Conservation (phyloP, 2,888 invertebrate genomes). For the Callyntrura sp. region DNA sequence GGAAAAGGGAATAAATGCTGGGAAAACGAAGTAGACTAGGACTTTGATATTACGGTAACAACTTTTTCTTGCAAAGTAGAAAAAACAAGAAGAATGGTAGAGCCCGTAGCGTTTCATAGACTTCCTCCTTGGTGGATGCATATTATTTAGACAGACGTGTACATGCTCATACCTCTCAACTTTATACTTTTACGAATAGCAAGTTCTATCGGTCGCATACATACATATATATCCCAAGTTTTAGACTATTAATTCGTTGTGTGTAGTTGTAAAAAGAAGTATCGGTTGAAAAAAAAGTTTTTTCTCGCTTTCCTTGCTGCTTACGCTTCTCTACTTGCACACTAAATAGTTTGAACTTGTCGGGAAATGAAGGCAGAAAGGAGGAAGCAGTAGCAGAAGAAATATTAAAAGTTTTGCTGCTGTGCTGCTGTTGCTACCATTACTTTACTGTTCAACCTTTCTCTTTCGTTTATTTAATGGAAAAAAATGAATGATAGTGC, state of each 20-base stretch:
- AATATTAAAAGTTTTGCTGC: slow-evolving; percentile 59
- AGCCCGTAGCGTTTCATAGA: slow-evolving; percentile 1
- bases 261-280: background rate
- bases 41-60: slow-evolving; percentile 17
- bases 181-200: no score
- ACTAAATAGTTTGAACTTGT: slow-evolving; percentile 59
- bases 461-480: background rate
- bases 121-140: slow-evolving; percentile 4
- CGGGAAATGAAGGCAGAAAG: slow-evolving; percentile 6
- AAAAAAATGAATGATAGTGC: slow-evolving; percentile 37
- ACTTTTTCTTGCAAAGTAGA: slow-evolving; percentile 7
- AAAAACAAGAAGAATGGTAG: background rate
- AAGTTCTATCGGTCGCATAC: no score
- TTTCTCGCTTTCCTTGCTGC: slow-evolving; percentile 5
- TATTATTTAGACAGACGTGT: background rate
- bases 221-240: background rate
- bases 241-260: slow-evolving; percentile 1
- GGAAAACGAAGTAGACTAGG: background rate
- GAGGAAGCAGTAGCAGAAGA: slow-evolving; percentile 38
- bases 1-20: background rate
- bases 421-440: no score
- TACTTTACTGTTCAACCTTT: background rate
- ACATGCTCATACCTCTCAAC: no score
- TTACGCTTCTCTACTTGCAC: background rate
- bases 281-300: slow-evolving; percentile 12